Evolutionary conservation across 1,140 invertebrate species (phyloP), one percentile per base, ranked within the genome.

Genomic region (Harpegnathos saltator): DNA sequence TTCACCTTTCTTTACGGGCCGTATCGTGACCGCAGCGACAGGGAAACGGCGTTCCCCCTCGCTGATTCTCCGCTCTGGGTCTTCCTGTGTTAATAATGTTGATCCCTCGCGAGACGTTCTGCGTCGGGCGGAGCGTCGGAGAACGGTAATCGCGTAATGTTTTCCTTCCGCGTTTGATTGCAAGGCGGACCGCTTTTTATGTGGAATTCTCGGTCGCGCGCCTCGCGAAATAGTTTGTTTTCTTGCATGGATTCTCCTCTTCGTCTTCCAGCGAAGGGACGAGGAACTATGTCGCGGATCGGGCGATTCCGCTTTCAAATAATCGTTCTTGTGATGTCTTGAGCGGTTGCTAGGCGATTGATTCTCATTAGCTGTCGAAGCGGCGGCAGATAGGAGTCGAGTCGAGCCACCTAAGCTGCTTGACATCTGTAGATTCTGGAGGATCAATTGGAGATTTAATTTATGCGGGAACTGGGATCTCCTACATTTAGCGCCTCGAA

Each of bases 31-130:
- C 56, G 1, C 29, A 17, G 52, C 22, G 5, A 2, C 50, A 78
- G 68, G n/a, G n/a, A 69, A 48, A 26, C 52, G n/a, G n/a, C 24
- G 7, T 29, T 80, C 14, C 38, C 5, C 29, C 29, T 33, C 29
- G 29, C 38, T 5, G 7, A 9, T n/a, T 48, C 24, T 29, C 14
- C 22, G 48, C 17, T 66, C 4, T 17, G 50, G 52, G 58, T 65
- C 73, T 78, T 78, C 71, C 58, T 80, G 29, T n/a, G 29, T n/a
- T 22, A 22, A 71, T 80, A 52, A 68, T 52, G 38, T 24, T 50
- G 29, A 44, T 7, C 3, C 11, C 11, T 44, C 0, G 38, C 38
- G 38, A 78, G 17, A 3, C 17, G 33, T 59, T 77, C 24, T 65
- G n/a, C n/a, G n/a, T n/a, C n/a, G n/a, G n/a, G n/a, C 9, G 22